Conservation (phyloP, 2,888 invertebrate genomes). For the Saturnia japonica region DNA sequence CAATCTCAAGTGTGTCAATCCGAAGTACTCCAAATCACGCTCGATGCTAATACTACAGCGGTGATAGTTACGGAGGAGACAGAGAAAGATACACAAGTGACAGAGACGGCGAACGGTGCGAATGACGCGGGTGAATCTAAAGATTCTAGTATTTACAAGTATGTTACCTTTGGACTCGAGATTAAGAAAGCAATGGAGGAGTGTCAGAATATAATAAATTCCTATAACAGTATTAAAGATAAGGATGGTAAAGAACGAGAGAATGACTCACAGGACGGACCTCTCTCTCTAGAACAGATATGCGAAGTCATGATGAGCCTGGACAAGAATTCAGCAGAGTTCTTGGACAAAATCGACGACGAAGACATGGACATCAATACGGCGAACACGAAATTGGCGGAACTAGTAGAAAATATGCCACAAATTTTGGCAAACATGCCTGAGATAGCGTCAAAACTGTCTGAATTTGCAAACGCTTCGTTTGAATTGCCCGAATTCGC, state of each 20-base stretch:
- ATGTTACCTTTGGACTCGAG: constrained; percentile 69
- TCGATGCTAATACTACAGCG: constrained; percentile 56
- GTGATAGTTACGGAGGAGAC: constrained; percentile 45
- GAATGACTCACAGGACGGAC: constrained; percentile 41
- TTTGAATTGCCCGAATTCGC: constrained; percentile 72
- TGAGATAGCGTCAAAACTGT: constrained; percentile 64
- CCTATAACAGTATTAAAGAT: constrained; percentile 60
- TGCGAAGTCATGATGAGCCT: constrained; percentile 72
- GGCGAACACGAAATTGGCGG: constrained; percentile 61
- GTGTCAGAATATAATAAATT: constrained; percentile 73
- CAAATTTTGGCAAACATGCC: constrained; percentile 75
- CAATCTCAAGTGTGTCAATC: constrained; percentile 26
- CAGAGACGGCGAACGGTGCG: background rate
- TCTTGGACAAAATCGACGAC: constrained; percentile 63
- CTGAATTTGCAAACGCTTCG: constrained; percentile 65
- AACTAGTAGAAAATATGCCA: constrained; percentile 72
- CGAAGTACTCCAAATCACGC: constrained; percentile 51
- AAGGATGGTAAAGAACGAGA: constrained; percentile 48
- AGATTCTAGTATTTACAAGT: constrained; percentile 65
- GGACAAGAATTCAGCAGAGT: constrained; percentile 66
- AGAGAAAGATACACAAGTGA: constrained; percentile 27
- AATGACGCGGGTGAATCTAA: constrained; percentile 39
- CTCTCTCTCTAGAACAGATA: constrained; percentile 66
- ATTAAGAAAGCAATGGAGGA: constrained; percentile 77
- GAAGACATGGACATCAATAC: constrained; percentile 53